A percentile compares a stretch with the other conserved stretches of the same genome.
Evolutionary conservation across 2,888 invertebrate species (phyloP).

Genomic region (Cosmopolites sordidus): DNA sequence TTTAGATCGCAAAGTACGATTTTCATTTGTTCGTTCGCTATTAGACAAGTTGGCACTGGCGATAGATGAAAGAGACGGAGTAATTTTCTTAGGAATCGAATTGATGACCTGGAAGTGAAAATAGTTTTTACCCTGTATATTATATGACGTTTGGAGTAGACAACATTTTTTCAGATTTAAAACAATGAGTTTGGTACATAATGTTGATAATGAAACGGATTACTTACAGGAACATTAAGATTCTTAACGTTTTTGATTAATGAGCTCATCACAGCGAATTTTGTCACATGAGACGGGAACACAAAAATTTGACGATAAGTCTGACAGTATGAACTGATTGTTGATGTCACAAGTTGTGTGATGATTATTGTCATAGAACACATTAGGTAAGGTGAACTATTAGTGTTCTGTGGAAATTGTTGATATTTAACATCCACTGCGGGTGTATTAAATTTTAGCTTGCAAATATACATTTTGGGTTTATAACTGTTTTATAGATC

Average conservation of each 20-base stretch:
- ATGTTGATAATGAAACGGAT: background rate
- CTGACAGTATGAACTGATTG: slow-evolving; percentile 31
- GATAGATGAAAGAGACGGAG: slow-evolving; percentile 23
- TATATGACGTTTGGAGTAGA: background rate
- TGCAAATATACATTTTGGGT: too few relatives aligned
- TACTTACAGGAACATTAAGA: slow-evolving; percentile 32
- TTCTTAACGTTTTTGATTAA: slow-evolving; percentile 32
- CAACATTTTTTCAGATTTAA: too few relatives aligned
- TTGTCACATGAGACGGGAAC: slow-evolving; percentile 29
- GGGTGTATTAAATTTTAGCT: too few relatives aligned
- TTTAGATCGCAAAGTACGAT: slow-evolving; percentile 10
- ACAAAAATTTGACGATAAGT: slow-evolving; percentile 31
- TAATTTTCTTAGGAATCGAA: slow-evolving; percentile 17
- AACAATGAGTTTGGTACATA: too few relatives aligned
- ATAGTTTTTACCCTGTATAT: background rate
- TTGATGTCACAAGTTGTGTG: slow-evolving; percentile 16
- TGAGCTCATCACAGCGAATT: slow-evolving; percentile 36
- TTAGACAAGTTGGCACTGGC: background rate
- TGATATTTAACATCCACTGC: too few relatives aligned
- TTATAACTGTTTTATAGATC: too few relatives aligned
- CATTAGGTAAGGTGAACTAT: too few relatives aligned
- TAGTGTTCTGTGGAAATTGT: too few relatives aligned
- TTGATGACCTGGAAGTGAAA: slow-evolving; percentile 14
- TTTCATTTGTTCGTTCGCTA: background rate
- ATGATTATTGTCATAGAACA: background rate